Evolutionary conservation across 2,888 invertebrate genomes (phyloP).

Genomic region (Temnothorax ravouxi): DNA sequence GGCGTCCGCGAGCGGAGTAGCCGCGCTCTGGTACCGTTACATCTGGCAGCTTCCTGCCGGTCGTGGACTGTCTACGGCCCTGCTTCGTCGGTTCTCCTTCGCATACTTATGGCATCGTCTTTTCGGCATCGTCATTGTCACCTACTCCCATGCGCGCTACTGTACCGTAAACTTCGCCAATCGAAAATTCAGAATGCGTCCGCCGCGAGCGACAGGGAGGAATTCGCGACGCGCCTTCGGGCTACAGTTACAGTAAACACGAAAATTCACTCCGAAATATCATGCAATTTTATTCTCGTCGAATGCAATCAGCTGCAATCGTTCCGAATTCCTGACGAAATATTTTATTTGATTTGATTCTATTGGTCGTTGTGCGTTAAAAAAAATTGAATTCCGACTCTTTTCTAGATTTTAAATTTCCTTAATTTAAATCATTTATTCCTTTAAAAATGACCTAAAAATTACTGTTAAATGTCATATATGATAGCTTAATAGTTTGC

Average conservation of each 20-base stretch:
- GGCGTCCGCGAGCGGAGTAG: slow-evolving; percentile 68
- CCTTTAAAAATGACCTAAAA: neutral
- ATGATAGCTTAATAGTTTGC: neutral
- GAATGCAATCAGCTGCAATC: neutral
- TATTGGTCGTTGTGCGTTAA: neutral
- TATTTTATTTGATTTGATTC: neutral
- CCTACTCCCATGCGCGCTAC: slow-evolving; percentile 57
- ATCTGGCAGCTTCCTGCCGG: slow-evolving; percentile 82
- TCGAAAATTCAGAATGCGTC: slow-evolving; percentile 57
- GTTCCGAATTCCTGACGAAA: neutral
- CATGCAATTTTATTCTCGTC: neutral
- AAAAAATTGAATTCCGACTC: neutral
- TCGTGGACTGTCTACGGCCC: slow-evolving; percentile 68
- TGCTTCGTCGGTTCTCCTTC: slow-evolving; percentile 70
- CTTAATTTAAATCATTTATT: neutral
- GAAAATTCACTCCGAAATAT: neutral
- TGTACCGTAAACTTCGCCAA: slow-evolving; percentile 64
- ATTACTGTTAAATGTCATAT: neutral
- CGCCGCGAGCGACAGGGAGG: slow-evolving; percentile 20
- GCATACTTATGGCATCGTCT: slow-evolving; percentile 77
- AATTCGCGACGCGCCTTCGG: slow-evolving; percentile 45
- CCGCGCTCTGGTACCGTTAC: slow-evolving; percentile 82
- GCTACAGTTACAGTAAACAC: slow-evolving; percentile 4
- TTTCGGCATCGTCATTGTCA: slow-evolving; percentile 74
- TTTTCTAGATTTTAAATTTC: neutral